Conservation (phyloP, 64 coral and sea anemone species). For the Pachyseris speciosa region DNA sequence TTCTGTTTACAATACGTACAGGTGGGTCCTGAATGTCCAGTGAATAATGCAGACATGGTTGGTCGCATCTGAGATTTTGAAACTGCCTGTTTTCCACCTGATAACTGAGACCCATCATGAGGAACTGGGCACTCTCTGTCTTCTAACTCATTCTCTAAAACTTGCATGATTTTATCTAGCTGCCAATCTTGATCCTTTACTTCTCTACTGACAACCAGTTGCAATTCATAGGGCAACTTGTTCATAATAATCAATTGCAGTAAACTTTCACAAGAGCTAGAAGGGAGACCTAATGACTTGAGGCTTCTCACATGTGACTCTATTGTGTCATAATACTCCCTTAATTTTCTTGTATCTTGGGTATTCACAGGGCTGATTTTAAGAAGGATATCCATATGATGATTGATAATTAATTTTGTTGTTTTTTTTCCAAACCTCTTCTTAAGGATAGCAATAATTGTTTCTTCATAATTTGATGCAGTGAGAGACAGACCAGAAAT, state of each 20-base stretch:
- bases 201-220: no score
- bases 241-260: not conserved
- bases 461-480: constrained; percentile 22
- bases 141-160: no score
- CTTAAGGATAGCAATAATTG: not conserved
- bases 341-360: not conserved
- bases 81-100: no score
- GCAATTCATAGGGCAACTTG: not conserved
- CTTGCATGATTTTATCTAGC: no score
- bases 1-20: constrained; percentile 26
- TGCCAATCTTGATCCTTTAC: no score
- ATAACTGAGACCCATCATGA: no score
- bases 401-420: constrained; percentile 3
- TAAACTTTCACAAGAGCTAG: not conserved
- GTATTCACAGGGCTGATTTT: not conserved
- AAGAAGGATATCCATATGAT: no score
- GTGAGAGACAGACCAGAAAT: constrained; percentile 26
- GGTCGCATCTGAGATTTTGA: no score
- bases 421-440: constrained; percentile 10
- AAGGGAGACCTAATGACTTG: not conserved
- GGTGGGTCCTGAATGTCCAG: no score
- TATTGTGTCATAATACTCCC: not conserved
- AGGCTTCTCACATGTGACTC: not conserved
- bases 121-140: no score
- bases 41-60: no score